Evolutionary conservation across 2,113 vertebrate species (phyloP).

Genomic region (Pampusana beccarii): DNA sequence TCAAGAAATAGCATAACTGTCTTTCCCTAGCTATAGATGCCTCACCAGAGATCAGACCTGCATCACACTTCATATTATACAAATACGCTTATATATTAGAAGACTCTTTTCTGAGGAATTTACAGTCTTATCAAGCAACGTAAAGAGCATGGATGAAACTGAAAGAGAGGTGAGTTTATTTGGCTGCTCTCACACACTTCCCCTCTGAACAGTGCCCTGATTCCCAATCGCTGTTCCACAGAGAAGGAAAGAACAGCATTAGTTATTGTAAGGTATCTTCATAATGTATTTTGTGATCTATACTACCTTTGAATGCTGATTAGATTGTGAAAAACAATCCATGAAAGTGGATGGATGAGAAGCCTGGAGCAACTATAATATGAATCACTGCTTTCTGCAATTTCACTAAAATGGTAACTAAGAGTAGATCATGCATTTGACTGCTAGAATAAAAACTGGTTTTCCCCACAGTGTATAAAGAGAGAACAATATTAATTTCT

Average conservation of each 20-base stretch:
- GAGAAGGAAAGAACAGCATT: not conserved
- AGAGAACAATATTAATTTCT: constrained; percentile 23
- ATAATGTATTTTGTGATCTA: constrained; percentile 9
- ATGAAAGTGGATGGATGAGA: not conserved
- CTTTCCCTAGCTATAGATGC: not conserved
- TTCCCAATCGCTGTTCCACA: not conserved
- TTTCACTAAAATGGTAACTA: constrained; percentile 19
- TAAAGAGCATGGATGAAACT: not conserved
- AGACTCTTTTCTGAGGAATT: not conserved
- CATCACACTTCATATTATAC: not conserved
- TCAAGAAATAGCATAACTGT: not conserved
- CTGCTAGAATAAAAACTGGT: constrained; percentile 22
- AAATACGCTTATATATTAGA: not conserved
- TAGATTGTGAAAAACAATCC: constrained; percentile 10
- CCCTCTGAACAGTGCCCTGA: not conserved
- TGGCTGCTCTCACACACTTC: not conserved
- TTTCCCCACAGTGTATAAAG: not conserved
- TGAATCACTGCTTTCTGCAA: not conserved
- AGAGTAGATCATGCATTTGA: constrained; percentile 18
- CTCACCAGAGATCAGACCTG: not conserved
- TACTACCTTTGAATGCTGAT: constrained; percentile 15
- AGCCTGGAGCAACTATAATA: not conserved
- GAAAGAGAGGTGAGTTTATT: not conserved
- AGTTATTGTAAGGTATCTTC: not conserved
- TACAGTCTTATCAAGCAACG: not conserved